A percentile compares a stretch with the other conserved stretches of the same genome.
Conservation (phyloP, 2,113 vertebrate species). For the Coptodon bakossiorum region DNA sequence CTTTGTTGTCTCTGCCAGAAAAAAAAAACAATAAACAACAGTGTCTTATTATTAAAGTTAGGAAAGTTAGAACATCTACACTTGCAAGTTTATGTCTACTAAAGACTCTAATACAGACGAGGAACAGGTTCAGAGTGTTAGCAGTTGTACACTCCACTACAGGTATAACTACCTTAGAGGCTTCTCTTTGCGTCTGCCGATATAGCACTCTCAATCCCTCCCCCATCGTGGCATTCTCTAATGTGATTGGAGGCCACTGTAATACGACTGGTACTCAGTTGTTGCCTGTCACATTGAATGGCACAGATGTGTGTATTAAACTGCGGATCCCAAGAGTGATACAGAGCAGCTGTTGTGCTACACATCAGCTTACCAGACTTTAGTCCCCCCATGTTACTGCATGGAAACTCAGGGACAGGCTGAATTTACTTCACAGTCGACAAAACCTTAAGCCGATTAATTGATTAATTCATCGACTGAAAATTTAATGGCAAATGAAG, state of each 20-base stretch:
- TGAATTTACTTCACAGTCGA: background rate
- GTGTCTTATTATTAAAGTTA: background rate
- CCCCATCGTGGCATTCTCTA: background rate
- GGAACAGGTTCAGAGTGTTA: background rate
- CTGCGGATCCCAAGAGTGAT: slow-evolving; percentile 1
- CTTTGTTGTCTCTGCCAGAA: background rate
- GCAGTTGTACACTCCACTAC: background rate
- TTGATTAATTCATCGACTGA: background rate
- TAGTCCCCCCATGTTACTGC: background rate
- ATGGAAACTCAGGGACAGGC: background rate
- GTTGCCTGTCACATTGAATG: slow-evolving; percentile 54
- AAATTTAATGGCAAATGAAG: background rate
- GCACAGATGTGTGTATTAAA: slow-evolving; percentile 16
- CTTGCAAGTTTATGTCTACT: background rate
- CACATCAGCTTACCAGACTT: background rate
- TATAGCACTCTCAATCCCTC: slow-evolving; percentile 1
- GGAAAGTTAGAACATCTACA: background rate
- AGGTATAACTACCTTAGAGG: slow-evolving; percentile 41
- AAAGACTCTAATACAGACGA: background rate
- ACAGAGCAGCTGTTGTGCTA: background rate
- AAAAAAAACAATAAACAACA: background rate
- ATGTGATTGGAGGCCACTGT: slow-evolving; percentile 30
- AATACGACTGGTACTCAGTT: slow-evolving; percentile 26
- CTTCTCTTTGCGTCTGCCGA: background rate
- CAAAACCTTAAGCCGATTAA: background rate